phyloP scores from a whole-genome alignment of 2,797 vertebrate genomes.

The Borostomias antarcticus region DNA sequence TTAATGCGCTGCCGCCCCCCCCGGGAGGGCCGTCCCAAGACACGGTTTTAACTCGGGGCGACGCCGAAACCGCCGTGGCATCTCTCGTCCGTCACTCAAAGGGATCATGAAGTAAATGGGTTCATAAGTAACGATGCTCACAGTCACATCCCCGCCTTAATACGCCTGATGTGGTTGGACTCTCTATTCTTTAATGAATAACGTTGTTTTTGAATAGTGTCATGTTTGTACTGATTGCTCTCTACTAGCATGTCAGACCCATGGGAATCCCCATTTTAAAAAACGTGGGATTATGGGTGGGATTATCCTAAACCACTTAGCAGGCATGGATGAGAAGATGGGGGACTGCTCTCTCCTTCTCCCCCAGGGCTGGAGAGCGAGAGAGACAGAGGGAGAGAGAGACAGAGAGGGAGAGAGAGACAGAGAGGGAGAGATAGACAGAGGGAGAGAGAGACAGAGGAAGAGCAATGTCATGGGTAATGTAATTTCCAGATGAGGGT shows the following conservation, averaged over 20 bases:
- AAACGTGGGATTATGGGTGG: not conserved
- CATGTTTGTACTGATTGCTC: slow-evolving; percentile 29
- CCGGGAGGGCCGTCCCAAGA: too few species aligned
- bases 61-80: too few species aligned
- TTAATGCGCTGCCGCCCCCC: too few species aligned
- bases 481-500: not conserved
- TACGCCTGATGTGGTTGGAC: slow-evolving; percentile 2
- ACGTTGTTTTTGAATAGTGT: slow-evolving; percentile 8
- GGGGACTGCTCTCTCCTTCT: not conserved
- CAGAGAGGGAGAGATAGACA: not conserved
- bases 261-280: not conserved
- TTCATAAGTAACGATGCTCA: not conserved
- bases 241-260: not conserved
- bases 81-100: slow-evolving; percentile 19
- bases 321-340: not conserved
- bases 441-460: not conserved
- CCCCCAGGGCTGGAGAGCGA: not conserved
- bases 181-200: not conserved
- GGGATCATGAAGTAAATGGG: slow-evolving; percentile 25
- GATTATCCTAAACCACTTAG: too few species aligned
- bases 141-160: slow-evolving; percentile 39
- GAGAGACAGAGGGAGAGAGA: not conserved
- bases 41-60: too few species aligned
- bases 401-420: not conserved
- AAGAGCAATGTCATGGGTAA: not conserved